Evolutionary conservation across 2,888 invertebrate species (phyloP).

Genomic region (Drosophila trichaetosa): DNA sequence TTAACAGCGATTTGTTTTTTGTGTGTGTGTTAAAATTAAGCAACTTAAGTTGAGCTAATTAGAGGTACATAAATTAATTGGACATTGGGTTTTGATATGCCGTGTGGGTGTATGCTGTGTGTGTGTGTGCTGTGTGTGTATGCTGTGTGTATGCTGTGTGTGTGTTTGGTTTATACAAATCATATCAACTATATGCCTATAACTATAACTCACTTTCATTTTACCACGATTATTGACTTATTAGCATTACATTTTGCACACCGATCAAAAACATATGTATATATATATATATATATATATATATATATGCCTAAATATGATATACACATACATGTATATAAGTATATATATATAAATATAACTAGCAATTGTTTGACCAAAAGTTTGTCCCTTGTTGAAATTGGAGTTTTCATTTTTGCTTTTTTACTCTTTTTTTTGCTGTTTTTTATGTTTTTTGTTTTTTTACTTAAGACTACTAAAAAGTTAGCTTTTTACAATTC

Average conservation of each 20-base stretch:
- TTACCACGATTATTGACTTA: conserved; percentile 24
- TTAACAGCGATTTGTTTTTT: conserved; percentile 38
- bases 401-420: conserved; percentile 61
- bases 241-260: conserved; percentile 19
- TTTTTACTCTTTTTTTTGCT: conserved; percentile 11
- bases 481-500: conserved; percentile 50
- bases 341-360: conserved; percentile 44
- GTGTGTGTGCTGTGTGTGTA: conserved; percentile 19
- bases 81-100: conserved; percentile 76
- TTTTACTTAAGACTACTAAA: conserved; percentile 58
- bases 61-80: conserved; percentile 73
- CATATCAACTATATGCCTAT: conserved; percentile 33
- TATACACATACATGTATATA: conserved; percentile 45
- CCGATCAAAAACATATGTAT: conserved; percentile 17
- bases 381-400: conserved; percentile 75
- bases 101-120: conserved; percentile 64
- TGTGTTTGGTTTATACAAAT: conserved; percentile 38
- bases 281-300: conserved; percentile 25
- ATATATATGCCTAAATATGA: conserved; percentile 33
- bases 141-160: conserved; percentile 27
- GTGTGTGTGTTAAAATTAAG: conserved; percentile 35
- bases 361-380: conserved; percentile 64
- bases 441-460: conserved; percentile 17
- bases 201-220: conserved; percentile 39
- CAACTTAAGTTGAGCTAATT: conserved; percentile 64